These are phyloP conservation scores for Scopus umbretta DNA, from an alignment of 2,113 vertebrate species.

Conservation along the genomic window DNA sequence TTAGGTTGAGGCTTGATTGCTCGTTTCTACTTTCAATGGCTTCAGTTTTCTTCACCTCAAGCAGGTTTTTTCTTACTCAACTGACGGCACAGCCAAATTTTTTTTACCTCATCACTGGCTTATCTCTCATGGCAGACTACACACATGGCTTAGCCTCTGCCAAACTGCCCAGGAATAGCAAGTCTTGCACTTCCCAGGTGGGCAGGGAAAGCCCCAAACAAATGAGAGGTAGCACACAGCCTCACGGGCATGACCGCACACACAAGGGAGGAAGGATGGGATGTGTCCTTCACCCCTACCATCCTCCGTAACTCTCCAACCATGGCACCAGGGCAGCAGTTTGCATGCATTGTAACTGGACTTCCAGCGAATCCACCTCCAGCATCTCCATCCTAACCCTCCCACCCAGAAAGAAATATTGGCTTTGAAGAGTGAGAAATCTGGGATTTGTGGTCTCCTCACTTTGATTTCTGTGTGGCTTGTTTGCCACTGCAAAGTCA, in stretches of 20 bases:
- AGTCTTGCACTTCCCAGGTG: background rate
- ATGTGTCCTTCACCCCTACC: background rate
- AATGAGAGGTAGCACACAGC: background rate
- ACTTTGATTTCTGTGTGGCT: background rate
- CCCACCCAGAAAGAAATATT: background rate
- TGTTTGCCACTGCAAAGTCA: background rate
- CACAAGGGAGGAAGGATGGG: background rate
- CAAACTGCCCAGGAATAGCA: background rate
- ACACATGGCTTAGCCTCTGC: accelerated
- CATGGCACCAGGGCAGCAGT: background rate
- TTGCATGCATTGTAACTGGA: background rate
- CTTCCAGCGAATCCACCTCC: background rate
- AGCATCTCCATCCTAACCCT: background rate
- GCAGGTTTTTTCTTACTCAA: background rate
- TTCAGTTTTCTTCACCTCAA: background rate
- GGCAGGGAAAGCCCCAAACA: background rate
- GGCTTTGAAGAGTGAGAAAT: background rate
- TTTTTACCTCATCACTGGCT: background rate
- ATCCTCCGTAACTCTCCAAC: background rate
- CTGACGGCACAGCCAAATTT: background rate
- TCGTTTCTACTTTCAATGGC: background rate
- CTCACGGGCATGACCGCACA: background rate
- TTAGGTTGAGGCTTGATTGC: background rate
- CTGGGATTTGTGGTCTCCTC: background rate
- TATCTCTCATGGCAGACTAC: background rate